phyloP scores from a whole-genome alignment of 2,797 vertebrate genomes.

The Diglossa cyanea region DNA sequence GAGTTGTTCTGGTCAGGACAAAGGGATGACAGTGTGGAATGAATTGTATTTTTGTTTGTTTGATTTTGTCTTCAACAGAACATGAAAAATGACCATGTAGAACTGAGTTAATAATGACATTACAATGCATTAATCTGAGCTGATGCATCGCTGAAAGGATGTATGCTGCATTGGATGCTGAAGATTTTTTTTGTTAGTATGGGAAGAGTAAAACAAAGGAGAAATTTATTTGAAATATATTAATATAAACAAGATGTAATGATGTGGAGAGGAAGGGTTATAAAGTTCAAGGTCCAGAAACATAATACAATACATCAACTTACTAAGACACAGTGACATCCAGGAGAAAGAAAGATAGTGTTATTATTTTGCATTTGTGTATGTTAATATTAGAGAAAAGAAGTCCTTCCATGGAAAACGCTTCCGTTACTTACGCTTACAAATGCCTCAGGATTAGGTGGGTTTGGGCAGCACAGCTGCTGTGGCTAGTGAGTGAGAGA shows the following conservation, averaged over 20 bases:
- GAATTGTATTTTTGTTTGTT: constrained; percentile 85
- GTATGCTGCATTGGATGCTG: constrained; percentile 10
- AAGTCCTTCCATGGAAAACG: constrained; percentile 36
- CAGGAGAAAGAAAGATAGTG: constrained; percentile 65
- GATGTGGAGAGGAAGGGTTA: constrained; percentile 57
- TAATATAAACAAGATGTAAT: constrained; percentile 62
- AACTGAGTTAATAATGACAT: constrained; percentile 69
- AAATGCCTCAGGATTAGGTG: constrained; percentile 21
- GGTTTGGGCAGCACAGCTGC: background rate
- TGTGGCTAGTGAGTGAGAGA: background rate
- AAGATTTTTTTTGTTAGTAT: constrained; percentile 16
- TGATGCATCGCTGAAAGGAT: constrained; percentile 74
- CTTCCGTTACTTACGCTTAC: constrained; percentile 5
- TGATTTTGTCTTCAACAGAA: constrained; percentile 84
- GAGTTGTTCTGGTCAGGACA: constrained; percentile 99
- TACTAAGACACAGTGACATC: constrained; percentile 69
- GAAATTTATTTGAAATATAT: constrained; percentile 56
- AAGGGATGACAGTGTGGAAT: constrained; percentile 99
- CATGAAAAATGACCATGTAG: constrained; percentile 85
- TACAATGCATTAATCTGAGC: constrained; percentile 75
- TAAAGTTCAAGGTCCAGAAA: constrained; percentile 66
- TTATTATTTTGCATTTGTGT: constrained; percentile 61
- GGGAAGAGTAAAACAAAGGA: constrained; percentile 59
- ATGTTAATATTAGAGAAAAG: constrained; percentile 18
- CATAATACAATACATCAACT: constrained; percentile 58